A percentile compares a stretch with the other conserved stretches of the same genome.
phyloP scores from a whole-genome alignment of 2,888 invertebrate genomes.

The Pammene aurita region DNA sequence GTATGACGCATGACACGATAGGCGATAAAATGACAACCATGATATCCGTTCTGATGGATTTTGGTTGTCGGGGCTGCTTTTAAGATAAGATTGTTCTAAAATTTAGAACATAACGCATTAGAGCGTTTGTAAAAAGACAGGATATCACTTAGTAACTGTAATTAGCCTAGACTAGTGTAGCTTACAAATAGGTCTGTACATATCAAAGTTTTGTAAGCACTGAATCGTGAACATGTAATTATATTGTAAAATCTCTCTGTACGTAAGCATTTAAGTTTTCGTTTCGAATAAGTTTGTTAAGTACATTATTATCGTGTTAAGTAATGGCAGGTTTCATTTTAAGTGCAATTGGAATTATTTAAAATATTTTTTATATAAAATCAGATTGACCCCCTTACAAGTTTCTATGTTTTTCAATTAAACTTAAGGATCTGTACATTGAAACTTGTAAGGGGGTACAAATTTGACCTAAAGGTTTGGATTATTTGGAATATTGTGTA shows the following conservation, averaged over 20 bases:
- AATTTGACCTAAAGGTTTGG: conserved; percentile 39
- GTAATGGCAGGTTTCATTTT: conserved; percentile 54
- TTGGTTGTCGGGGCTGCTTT: neutral
- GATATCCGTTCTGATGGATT: too few relatives aligned
- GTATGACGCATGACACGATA: too few relatives aligned
- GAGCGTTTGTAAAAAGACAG: conserved; percentile 59
- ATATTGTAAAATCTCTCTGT: conserved; percentile 47
- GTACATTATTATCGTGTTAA: conserved; percentile 45
- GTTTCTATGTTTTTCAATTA: conserved; percentile 14
- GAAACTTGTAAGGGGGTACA: conserved; percentile 29
- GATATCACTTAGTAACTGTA: conserved; percentile 57
- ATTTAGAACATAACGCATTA: conserved; percentile 67
- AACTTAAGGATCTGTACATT: conserved; percentile 25
- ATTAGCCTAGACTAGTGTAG: conserved; percentile 59
- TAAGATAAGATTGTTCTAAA: conserved; percentile 64
- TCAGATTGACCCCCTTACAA: conserved; percentile 15
- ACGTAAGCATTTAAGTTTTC: conserved; percentile 66
- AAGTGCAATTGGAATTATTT: conserved; percentile 63
- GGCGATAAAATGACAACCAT: too few relatives aligned
- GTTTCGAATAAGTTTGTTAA: conserved; percentile 35
- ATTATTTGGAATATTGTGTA: conserved; percentile 51
- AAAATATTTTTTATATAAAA: conserved; percentile 3
- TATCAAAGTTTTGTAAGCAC: conserved; percentile 72
- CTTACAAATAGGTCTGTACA: conserved; percentile 67
- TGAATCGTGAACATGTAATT: conserved; percentile 60